Conservation (phyloP, 2,797 vertebrate genomes). For the Pempheris klunzingeri region DNA sequence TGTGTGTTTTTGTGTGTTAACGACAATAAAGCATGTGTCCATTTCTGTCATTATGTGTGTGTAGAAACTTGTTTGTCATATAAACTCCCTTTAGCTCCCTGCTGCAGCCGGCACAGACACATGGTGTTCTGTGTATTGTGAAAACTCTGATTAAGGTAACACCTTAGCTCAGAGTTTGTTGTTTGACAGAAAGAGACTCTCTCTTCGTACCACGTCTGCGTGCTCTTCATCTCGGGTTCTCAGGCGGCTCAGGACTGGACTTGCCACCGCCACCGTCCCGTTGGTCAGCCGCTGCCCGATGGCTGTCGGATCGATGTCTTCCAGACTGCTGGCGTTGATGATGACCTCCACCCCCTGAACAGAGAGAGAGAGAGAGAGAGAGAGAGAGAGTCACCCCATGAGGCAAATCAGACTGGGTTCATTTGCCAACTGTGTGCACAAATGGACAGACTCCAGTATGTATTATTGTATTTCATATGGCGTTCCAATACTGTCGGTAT, state of each 20-base stretch:
- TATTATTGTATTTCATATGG: no score
- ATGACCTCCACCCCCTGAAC: constrained; percentile 93
- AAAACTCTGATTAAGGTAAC: no score
- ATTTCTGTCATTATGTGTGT: no score
- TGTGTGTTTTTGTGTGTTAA: not conserved
- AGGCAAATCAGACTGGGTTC: no score
- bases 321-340: constrained; percentile 95
- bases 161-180: no score
- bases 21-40: not conserved
- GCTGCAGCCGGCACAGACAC: no score
- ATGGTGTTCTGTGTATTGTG: no score
- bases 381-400: not conserved
- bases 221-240: constrained; percentile 91
- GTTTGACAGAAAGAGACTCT: no score
- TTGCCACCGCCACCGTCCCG: constrained; percentile 89
- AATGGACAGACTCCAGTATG: no score
- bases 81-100: no score
- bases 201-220: constrained; percentile 86
- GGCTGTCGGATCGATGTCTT: constrained; percentile 94
- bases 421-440: no score
- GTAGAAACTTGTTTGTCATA: no score
- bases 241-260: constrained; percentile 93
- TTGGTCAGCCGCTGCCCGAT: constrained; percentile 95
- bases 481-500: constrained; percentile 15
- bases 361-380: not conserved